Evolutionary conservation across 2,113 vertebrate genomes (phyloP), one percentile per base, ranked within the genome.

Genomic region (Dromiciops gliroides): DNA sequence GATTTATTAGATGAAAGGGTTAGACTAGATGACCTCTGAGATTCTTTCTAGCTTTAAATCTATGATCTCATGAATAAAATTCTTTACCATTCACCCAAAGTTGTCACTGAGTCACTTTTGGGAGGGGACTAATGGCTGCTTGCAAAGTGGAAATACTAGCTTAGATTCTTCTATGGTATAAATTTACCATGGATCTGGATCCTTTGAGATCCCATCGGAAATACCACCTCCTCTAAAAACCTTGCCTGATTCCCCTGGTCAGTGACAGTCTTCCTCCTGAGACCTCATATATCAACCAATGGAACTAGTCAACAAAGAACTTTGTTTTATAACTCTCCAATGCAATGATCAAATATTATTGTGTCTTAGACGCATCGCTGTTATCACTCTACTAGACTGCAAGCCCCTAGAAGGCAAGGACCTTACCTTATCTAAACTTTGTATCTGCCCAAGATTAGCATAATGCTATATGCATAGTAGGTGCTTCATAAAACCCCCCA

Each of bases 141-240:
- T 50, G 50, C 47, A 91, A 91, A 90, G 51, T 28, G 28, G 75
- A 60, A 83, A 3, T 25, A n/a, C 49, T 28, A 47, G 11, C 88
- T 53, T 50, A 51, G 8, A 60, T 24, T 83, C 94, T 91, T 92
- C 95, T 60, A 22, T 67, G n/a, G 37, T 92, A 88, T 48, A 56
- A 90, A 19, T 83, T 90, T 50, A 56, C 37, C 4, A 7, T 8
- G 56, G 91, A 53, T 67, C 90, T 7, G 12, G 44, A 19, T 37
- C 37, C 67, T 83, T 83, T 83, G 44, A 44, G n/a, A 83, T 44
- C 37, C 37, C 19, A 83, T 83, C 8, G 22, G 67, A 83, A 83
- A 83, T 37, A 67, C 31, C 31, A 67, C 28, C 19, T 44, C n/a
- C 16, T 75, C 31, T 3, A 67, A 67, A 67, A 67, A 67, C 52